Percentiles rank a stretch among this genome's conserved stretches.
Conservation (phyloP, 2,113 vertebrate genomes). For the Crotalus viridis region DNA sequence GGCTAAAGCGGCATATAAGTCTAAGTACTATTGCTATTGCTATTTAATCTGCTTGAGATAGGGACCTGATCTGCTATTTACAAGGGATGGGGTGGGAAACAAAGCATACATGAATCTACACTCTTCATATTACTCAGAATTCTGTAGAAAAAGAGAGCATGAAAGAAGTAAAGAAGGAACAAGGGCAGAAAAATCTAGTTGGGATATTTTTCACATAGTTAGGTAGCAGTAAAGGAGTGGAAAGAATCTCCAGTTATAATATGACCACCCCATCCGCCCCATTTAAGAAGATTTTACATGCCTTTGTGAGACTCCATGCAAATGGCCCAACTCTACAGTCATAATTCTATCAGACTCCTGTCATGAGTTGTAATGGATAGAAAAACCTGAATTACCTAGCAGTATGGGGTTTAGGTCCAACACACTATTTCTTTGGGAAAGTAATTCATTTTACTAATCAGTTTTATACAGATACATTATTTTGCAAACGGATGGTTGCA, state of each 20-base stretch:
- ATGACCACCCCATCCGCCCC: not conserved
- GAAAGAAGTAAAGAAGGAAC: not conserved
- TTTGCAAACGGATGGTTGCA: not conserved
- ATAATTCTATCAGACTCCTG: not conserved
- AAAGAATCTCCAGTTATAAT: not conserved
- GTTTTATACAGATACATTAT: conserved; percentile 4
- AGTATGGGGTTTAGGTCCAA: not conserved
- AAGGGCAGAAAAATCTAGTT: not conserved
- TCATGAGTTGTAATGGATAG: not conserved
- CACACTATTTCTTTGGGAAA: not conserved
- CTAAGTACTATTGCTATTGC: not conserved
- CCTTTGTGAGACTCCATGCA: not conserved
- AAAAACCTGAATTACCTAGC: not conserved
- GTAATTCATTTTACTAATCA: conserved; percentile 17
- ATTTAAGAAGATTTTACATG: not conserved
- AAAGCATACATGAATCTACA: too few relatives aligned
- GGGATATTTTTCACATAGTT: not conserved
- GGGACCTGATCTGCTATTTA: not conserved
- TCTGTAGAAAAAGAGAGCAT: not conserved
- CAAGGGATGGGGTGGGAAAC: not conserved
- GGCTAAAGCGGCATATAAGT: not conserved
- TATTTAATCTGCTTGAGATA: not conserved
- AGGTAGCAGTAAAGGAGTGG: not conserved
- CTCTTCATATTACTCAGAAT: not conserved
- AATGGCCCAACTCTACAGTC: not conserved